phyloP scores from a whole-genome alignment of 2,888 invertebrate species.

The Standfussiana lucernea region DNA sequence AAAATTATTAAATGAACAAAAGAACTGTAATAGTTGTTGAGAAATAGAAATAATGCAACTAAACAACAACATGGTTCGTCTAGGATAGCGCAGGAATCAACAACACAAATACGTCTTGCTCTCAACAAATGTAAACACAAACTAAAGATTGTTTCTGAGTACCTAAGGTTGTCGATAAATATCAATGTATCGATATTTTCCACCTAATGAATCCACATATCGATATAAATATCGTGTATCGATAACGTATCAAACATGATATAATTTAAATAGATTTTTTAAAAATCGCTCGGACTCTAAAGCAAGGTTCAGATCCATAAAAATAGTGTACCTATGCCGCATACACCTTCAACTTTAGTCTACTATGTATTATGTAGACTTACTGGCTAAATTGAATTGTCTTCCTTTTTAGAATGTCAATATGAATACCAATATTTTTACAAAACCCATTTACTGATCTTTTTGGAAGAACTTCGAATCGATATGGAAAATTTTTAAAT shows the following conservation, averaged over 20 bases:
- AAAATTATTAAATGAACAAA: conserved; percentile 31
- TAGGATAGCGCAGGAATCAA: conserved; percentile 44
- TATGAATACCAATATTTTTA: background rate
- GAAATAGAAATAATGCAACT: conserved; percentile 45
- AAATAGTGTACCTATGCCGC: background rate
- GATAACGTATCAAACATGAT: background rate
- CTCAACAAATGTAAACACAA: conserved; percentile 53
- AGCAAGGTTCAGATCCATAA: background rate
- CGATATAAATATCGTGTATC: background rate
- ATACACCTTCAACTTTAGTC: background rate
- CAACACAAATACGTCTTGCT: conserved; percentile 53
- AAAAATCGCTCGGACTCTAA: background rate
- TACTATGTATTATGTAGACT: background rate
- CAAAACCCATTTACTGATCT: background rate
- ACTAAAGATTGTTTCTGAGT: conserved; percentile 41
- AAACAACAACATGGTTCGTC: conserved; percentile 31
- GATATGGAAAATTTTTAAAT: background rate
- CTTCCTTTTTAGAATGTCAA: background rate
- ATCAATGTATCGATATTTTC: background rate
- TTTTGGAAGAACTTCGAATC: background rate
- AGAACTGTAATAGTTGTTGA: background rate
- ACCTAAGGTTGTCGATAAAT: background rate
- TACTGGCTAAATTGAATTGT: background rate
- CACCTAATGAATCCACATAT: background rate
- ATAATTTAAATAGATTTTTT: background rate